These are phyloP conservation scores for Drosophila nigritarsus DNA, from an alignment of 2,888 invertebrate genomes.

Conservation along the genomic window DNA sequence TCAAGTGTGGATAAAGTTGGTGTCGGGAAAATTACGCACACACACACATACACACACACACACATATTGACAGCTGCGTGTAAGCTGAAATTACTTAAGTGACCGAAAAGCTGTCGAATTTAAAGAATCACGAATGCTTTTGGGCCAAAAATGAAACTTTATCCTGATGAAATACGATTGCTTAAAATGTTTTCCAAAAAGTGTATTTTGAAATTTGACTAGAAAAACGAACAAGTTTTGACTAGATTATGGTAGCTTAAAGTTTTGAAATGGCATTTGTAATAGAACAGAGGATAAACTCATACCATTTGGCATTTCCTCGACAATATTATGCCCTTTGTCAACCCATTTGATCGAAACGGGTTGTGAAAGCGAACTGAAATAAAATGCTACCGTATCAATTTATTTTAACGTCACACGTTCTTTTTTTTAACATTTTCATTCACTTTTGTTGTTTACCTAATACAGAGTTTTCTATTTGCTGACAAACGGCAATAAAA, in stretches of 20 bases:
- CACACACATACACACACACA: slow-evolving; percentile 20
- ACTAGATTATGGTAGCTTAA: not conserved
- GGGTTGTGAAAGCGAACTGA: slow-evolving; percentile 12
- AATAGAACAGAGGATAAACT: not conserved
- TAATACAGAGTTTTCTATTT: slow-evolving; percentile 50
- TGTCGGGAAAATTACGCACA: slow-evolving; percentile 26
- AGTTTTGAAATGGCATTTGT: slow-evolving; percentile 26
- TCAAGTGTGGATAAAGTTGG: slow-evolving; percentile 65
- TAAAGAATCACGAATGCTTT: not conserved
- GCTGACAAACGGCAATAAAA: slow-evolving; percentile 70
- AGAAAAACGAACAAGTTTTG: not conserved
- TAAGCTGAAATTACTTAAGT: slow-evolving; percentile 21
- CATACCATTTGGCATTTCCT: not conserved
- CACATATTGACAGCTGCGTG: slow-evolving; percentile 39
- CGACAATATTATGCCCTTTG: not conserved
- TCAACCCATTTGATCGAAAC: not conserved
- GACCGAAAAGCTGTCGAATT: slow-evolving; percentile 1
- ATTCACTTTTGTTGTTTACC: slow-evolving; percentile 30
- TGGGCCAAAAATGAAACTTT: not conserved
- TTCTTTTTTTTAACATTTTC: slow-evolving; percentile 7
- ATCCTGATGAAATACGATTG: not conserved
- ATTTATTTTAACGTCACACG: slow-evolving; percentile 71
- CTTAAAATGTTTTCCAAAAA: not conserved
- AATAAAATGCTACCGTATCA: slow-evolving; percentile 48
- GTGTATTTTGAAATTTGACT: not conserved